Evolutionary conservation across 2,888 invertebrate genomes (phyloP).

Genomic region (Phoronis australis): DNA sequence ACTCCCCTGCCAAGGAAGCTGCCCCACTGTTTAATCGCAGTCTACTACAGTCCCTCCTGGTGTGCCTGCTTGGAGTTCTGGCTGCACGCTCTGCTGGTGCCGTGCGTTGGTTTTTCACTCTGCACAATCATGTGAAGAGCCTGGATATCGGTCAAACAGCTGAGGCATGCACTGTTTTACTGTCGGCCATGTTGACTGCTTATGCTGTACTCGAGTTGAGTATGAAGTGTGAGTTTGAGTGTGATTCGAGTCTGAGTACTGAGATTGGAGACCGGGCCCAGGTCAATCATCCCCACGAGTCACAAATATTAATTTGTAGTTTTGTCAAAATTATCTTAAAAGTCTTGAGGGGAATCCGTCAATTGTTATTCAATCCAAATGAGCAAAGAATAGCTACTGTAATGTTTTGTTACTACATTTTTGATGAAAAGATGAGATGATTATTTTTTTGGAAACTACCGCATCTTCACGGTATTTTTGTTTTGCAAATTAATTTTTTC

Average conservation of each 20-base stretch:
- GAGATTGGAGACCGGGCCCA: conserved; percentile 61
- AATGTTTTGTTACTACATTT: too few relatives aligned
- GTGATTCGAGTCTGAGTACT: conserved; percentile 84
- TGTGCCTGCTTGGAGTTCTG: conserved; percentile 66
- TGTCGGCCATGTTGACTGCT: conserved; percentile 66
- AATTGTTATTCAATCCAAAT: too few relatives aligned
- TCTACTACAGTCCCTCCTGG: conserved; percentile 65
- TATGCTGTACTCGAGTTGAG: conserved; percentile 69
- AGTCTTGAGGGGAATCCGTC: too few relatives aligned
- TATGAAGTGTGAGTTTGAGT: conserved; percentile 72
- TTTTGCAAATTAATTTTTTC: too few relatives aligned
- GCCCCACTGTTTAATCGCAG: conserved; percentile 39
- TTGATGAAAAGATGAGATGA: too few relatives aligned
- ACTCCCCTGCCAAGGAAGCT: conserved; percentile 30
- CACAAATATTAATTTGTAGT: too few relatives aligned
- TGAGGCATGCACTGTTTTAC: conserved; percentile 57
- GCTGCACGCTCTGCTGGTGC: conserved; percentile 75
- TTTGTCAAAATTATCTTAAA: too few relatives aligned
- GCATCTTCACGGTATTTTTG: too few relatives aligned
- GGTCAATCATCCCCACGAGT: too few relatives aligned
- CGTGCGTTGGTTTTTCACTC: conserved; percentile 71
- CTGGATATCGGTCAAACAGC: conserved; percentile 44
- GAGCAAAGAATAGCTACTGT: too few relatives aligned
- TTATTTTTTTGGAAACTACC: too few relatives aligned
- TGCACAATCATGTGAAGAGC: conserved; percentile 57